Evolutionary conservation across 2,113 vertebrate genomes (phyloP), one percentile per base, ranked within the genome.

Genomic region (Probosciger aterrimus): DNA sequence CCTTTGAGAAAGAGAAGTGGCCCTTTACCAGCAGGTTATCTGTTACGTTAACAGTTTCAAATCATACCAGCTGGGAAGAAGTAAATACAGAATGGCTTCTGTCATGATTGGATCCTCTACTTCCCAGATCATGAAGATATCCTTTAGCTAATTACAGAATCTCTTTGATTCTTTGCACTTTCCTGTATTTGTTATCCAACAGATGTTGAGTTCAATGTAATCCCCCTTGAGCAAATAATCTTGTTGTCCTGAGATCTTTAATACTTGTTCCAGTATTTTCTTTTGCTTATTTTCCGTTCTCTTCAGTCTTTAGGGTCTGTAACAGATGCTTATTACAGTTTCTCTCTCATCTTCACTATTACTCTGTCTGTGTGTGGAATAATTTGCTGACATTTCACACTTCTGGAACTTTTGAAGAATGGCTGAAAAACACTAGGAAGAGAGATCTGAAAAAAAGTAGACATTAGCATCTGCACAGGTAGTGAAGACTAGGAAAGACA

Each of bases 321-420:
- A 93, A 67, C 69, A 93, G 65, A 73, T 87, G 81, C 59, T 92
- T 92, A 75, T 78, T 89, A 55, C 18, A 79, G 39, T 85, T 95
- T 91, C 62, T 90, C 31, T 68, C 87, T 82, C 6, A 10, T 90
- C 35, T 91, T 92, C 44, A 14, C 64, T 70, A 52, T 81, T 83
- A 59, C 49, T 95, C 68, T 94, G n/a, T 63, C 46, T 62, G 24
- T 59, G 44, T 18, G 5, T 53, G 65, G 27, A 95, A 85, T 84
- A 90, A 71, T 87, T 91, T 87, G 78, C 78, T 93, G 92, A 82
- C 23, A 39, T 79, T 94, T 90, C 52, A 93, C 27, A 64, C 25
- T 87, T 68, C 30, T 71, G 41, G 49, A 93, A 87, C 52, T 76
- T 94, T 30, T 87, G 57, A 87, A 93, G 62, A 90, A 73, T 15